Base-by-base conservation (phyloP, 53 echinoderm and acorn worm species). In the Patiria pectinifera region DNA sequence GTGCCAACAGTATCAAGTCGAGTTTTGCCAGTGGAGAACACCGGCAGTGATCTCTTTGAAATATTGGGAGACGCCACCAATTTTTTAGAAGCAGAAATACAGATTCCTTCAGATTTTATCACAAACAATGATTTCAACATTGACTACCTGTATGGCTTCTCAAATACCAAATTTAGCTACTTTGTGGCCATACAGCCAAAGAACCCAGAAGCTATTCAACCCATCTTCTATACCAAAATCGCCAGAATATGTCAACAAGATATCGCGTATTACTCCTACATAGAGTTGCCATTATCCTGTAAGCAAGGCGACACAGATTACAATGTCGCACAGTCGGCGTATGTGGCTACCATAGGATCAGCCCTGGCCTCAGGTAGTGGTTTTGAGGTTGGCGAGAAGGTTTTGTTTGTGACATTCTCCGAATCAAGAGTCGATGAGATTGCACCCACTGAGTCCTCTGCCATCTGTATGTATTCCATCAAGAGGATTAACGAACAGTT, bases 271-370 rank as follows among this genome's bases (percentile, higher is more conserved):
- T 58, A 62, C 58, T 97, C 97, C 63, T 99, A 99, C 93, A 96
- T 94, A 13, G 97, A 99, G 87, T 79, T 99, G 23, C 99, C 99
- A 2, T 86, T 99, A 22, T 83, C 82, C 3, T 99, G 99, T 77
- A 71, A 35, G 11, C 58, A 86, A 14, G 94, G 76, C 0, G 91
- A 76, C 0, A 91, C 83, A 12, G 84, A 92, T 61, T 99, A 99
- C 93, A 97, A 95, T 62, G 91, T 99, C 3, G 97, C 97, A 44
- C 99, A 99, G 94, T 96, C 97, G 18, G 99, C 97, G 14, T 95
- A 94, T 80, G 79, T 96, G 15, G 83, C 94, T 6, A 83, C 91
- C 46, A 92, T 94, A 6, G 95, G 96, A 78, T 94, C 94, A 3
- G 82, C 75, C 3, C 61, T 58, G 62, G 96, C 94, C 18, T 2